Evolutionary conservation across 2,113 vertebrate genomes (phyloP).

Genomic region (Sorex fumeus): DNA sequence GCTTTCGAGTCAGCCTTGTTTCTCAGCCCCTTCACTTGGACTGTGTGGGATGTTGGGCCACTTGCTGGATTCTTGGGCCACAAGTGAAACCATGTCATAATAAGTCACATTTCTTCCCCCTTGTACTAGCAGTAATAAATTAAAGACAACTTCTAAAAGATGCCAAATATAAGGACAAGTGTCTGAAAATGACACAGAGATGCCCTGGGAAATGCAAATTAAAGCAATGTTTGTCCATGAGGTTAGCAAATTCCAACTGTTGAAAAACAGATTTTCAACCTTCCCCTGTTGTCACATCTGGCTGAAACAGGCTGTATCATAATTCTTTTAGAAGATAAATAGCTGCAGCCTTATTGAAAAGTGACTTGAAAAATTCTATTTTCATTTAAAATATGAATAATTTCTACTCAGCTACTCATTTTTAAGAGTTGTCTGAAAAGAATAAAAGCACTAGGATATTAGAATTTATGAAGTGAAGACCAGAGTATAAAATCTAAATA

Average conservation of each 20-base stretch:
- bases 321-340: background rate
- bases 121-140: background rate
- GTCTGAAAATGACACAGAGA: background rate
- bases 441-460: background rate
- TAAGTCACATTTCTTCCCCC: background rate
- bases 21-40: no score
- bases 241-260: background rate
- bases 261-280: background rate
- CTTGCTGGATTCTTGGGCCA: no score
- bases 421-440: background rate
- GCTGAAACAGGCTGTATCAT: background rate
- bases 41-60: no score
- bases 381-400: slow-evolving; percentile 30
- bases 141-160: background rate
- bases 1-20: no score
- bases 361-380: background rate
- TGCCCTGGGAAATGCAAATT: background rate
- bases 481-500: background rate
- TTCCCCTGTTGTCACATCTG: background rate
- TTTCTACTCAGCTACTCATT: background rate
- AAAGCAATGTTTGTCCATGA: background rate
- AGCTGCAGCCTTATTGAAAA: background rate
- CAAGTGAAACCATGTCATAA: background rate
- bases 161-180: background rate
- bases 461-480: background rate